Percentiles rank a stretch among this genome's conserved stretches.
Conservation (phyloP, 2,797 vertebrate genomes). For the Allochrocebus solatus region DNA sequence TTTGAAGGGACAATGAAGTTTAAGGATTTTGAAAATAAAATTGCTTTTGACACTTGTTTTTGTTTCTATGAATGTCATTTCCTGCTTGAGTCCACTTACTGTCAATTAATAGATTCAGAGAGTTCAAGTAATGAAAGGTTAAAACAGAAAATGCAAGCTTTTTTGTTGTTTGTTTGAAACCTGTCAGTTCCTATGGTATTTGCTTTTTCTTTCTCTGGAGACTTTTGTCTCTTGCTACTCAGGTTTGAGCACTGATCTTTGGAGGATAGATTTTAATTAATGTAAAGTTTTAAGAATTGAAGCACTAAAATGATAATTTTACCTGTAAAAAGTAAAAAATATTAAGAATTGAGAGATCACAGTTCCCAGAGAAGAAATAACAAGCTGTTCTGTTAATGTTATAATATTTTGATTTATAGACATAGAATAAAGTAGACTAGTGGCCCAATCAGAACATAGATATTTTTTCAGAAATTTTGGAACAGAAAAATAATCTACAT, state of each 20-base stretch:
- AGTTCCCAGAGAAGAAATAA: slow-evolving; percentile 25
- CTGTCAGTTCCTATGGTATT: background rate
- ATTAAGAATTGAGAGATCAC: background rate
- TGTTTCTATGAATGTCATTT: slow-evolving; percentile 16
- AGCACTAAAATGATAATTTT: background rate
- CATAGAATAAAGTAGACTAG: background rate
- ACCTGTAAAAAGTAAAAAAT: background rate
- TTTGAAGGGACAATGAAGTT: background rate
- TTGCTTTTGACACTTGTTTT: slow-evolving; percentile 22
- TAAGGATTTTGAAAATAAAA: background rate
- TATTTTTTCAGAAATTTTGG: background rate
- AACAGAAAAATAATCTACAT: background rate
- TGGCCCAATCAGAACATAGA: background rate
- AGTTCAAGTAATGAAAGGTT: background rate
- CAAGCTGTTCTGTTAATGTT: background rate
- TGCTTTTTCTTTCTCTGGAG: background rate
- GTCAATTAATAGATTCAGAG: background rate
- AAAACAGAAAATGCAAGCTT: background rate
- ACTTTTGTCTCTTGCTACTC: background rate
- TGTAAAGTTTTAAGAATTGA: background rate
- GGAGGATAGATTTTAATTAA: background rate
- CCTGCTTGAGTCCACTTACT: background rate
- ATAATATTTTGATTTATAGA: slow-evolving; percentile 27
- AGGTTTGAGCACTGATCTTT: background rate
- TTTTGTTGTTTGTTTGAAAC: slow-evolving; percentile 14